Evolutionary conservation across 2,797 vertebrate genomes (phyloP).

Genomic region (Phoeniculus purpureus): DNA sequence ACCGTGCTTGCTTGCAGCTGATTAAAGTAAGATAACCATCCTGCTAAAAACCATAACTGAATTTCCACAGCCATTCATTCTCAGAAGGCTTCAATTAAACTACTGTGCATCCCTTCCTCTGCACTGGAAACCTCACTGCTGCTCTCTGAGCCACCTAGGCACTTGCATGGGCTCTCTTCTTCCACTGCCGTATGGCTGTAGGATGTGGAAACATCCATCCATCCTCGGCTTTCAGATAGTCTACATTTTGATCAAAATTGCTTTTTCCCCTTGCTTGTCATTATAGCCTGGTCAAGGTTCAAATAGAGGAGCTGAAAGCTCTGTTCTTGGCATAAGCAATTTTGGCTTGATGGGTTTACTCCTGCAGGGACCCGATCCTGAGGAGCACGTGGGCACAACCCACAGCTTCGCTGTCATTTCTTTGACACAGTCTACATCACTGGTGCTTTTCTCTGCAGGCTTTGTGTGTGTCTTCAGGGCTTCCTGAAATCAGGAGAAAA

Average conservation of each 20-base stretch:
- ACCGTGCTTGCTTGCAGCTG: slow-evolving; percentile 35
- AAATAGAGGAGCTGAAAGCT: not conserved
- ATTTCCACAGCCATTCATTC: slow-evolving; percentile 41
- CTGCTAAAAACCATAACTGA: slow-evolving; percentile 47
- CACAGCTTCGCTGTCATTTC: not conserved
- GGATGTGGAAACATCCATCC: not conserved
- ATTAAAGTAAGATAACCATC: slow-evolving; percentile 51
- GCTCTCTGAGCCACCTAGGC: not conserved
- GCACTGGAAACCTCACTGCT: not conserved
- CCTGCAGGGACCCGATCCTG: not conserved
- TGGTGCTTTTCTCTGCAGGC: not conserved
- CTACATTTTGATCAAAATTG: not conserved
- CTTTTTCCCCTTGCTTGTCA: not conserved
- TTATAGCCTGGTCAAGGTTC: not conserved
- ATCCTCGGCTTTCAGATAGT: not conserved
- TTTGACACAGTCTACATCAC: not conserved
- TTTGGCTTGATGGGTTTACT: not conserved
- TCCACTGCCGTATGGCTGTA: not conserved
- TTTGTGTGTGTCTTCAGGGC: not conserved
- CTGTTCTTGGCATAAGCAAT: not conserved
- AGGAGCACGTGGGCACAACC: not conserved
- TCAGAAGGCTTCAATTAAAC: slow-evolving; percentile 62
- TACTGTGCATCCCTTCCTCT: slow-evolving; percentile 29
- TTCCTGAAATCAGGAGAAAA: not conserved
- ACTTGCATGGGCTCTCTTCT: not conserved